Evolutionary conservation across 2,888 invertebrate genomes (phyloP).

Genomic region (Lithodes maja): DNA sequence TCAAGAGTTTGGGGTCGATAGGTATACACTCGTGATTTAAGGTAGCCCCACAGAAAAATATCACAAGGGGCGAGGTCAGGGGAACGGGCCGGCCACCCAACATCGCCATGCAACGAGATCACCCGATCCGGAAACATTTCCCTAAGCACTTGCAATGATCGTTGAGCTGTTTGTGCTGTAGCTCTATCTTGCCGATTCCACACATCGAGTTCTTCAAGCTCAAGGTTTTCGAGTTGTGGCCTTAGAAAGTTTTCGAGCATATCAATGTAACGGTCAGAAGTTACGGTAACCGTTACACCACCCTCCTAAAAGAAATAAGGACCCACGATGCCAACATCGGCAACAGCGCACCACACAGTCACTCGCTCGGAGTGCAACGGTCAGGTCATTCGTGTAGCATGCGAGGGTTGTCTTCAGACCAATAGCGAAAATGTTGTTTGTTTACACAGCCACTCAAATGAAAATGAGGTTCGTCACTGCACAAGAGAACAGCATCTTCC

Average conservation of each 20-base stretch:
- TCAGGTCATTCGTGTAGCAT: conserved; percentile 32
- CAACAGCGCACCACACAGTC: conserved; percentile 45
- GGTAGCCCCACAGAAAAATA: conserved; percentile 29
- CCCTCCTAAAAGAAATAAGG: conserved; percentile 73
- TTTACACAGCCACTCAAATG: conserved; percentile 27
- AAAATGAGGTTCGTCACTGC: conserved; percentile 44
- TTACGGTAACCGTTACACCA: conserved; percentile 72
- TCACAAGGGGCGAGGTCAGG: conserved; percentile 21
- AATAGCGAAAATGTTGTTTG: conserved; percentile 23
- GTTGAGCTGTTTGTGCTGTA: conserved; percentile 28
- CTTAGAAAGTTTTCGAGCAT: conserved; percentile 66
- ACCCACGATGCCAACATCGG: conserved; percentile 62
- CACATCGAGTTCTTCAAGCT: conserved; percentile 36
- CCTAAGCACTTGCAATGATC: conserved; percentile 6
- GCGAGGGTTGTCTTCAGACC: conserved; percentile 32
- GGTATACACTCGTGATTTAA: neutral
- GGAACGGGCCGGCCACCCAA: conserved; percentile 25
- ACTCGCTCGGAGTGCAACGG: neutral
- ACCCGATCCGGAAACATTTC: conserved; percentile 11
- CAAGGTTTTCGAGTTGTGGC: conserved; percentile 19
- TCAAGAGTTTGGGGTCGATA: conserved; percentile 9
- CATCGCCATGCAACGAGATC: conserved; percentile 14
- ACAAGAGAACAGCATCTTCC: conserved; percentile 38
- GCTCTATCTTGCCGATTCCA: conserved; percentile 46
- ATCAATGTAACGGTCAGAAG: conserved; percentile 72